Evolutionary conservation across 2,113 vertebrate species (phyloP), one percentile per base, ranked within the genome.

Genomic region (Mastomys coucha): DNA sequence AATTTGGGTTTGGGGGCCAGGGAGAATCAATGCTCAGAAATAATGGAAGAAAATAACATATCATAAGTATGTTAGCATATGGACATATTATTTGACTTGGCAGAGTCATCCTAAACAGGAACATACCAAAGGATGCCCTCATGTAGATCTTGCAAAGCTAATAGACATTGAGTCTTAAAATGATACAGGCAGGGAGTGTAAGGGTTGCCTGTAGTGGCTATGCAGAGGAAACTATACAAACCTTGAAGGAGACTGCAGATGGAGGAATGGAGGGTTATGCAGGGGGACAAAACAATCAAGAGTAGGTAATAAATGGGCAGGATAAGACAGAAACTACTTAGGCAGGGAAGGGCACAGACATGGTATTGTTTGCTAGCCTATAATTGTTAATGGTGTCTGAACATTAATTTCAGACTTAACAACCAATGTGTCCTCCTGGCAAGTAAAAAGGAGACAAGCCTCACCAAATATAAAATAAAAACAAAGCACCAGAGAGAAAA

Each of bases 21-120:
- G 49, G 49, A 75, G 51, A 11, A 82, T 78, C 36, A n/a, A 53
- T 88, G n/a, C 2, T 93, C 63, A 96, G 87, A 96, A 97, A 89
- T 67, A 84, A 96, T 45, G 39, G 82, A 93, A 95, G 45, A 19
- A 82, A 91, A 69, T 95, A 88, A 91, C 20, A 89, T 84, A 88
- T 36, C 67, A 69, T 17, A 72, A 39, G 17, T 20, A 39, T 72
- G 70, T 72, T 96, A 85, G 89, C 17, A 91, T 84, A 85, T 36
- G 51, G 14, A 70, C 73, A 77, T 69, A 91, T 51, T 90, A 77
- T 89, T 90, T 69, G 88, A 89, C 49, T 53, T 91, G 58, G 42
- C 89, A 94, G 31, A 39, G 14, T 86, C 51, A 93, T 75, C 24
- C 51, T 22, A 63, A 2, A 95, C 24, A 69, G 31, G 33, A 26